These are phyloP conservation scores for Alosa alosa DNA, from an alignment of 2,113 vertebrate genomes.

Conservation along the genomic window DNA sequence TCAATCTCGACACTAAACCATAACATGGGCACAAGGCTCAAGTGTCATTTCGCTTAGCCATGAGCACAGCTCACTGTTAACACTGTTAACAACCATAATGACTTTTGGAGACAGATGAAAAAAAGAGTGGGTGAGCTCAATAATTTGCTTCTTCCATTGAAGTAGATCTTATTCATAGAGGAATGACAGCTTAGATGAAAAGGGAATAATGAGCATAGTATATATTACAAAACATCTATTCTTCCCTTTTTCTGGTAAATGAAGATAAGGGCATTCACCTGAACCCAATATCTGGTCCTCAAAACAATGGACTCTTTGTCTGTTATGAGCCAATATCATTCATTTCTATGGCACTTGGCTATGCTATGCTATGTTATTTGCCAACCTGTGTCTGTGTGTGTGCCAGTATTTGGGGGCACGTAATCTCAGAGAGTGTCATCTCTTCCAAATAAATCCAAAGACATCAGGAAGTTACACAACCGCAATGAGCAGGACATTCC, in stretches of 20 bases:
- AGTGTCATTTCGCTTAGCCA: too few species aligned
- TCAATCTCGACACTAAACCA: not conserved
- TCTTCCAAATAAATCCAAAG: not conserved
- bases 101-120: not conserved
- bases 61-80: not conserved
- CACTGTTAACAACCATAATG: not conserved
- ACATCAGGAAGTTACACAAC: not conserved
- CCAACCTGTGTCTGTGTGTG: not conserved
- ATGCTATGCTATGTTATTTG: not conserved
- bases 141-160: not conserved
- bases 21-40: too few species aligned
- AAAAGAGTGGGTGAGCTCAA: not conserved
- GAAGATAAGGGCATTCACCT: constrained; percentile 16
- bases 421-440: not conserved
- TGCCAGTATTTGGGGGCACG: not conserved
- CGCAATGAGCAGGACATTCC: not conserved
- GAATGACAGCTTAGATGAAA: not conserved
- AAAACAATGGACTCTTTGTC: constrained; percentile 35
- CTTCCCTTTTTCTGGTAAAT: constrained; percentile 13
- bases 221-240: not conserved
- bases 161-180: not conserved
- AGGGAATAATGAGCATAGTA: not conserved
- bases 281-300: not conserved
- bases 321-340: not conserved
- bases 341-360: not conserved